A percentile compares a stretch with the other conserved stretches of the same genome.
Evolutionary conservation across 2,888 invertebrate species (phyloP).

Genomic region (Andrena dorsata): DNA sequence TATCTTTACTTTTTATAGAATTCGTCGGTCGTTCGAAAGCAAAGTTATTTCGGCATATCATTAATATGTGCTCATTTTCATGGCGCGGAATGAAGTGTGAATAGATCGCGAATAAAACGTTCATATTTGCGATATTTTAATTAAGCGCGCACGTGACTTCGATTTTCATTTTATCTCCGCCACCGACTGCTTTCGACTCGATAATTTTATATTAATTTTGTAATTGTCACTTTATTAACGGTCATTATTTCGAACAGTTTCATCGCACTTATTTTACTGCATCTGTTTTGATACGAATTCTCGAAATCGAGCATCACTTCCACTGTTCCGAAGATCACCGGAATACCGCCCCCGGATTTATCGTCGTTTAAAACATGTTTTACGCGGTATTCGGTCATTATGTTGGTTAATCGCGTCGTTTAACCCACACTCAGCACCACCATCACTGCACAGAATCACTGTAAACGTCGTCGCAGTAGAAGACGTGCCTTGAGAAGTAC

Average conservation of each 20-base stretch:
- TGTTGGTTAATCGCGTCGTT: conserved; percentile 24
- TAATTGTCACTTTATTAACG: conserved; percentile 34
- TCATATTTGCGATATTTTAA: conserved; percentile 42
- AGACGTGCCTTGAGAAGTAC: conserved; percentile 38
- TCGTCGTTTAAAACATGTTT: background rate
- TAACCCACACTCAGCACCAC: conserved; percentile 64
- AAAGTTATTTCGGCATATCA: background rate
- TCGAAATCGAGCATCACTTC: conserved; percentile 29
- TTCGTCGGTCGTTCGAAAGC: background rate
- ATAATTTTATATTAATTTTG: conserved; percentile 38
- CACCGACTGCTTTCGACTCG: conserved; percentile 26
- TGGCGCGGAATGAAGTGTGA: conserved; percentile 9
- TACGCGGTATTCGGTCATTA: background rate
- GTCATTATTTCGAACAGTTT: background rate
- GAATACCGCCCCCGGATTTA: background rate
- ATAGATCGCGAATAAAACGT: conserved; percentile 32
- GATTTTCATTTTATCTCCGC: conserved; percentile 44
- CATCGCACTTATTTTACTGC: conserved; percentile 16
- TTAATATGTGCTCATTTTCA: conserved; percentile 3
- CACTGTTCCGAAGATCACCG: conserved; percentile 22
- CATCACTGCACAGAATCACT: conserved; percentile 68
- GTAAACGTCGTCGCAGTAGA: conserved; percentile 60
- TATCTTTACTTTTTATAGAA: background rate
- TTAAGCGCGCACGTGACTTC: conserved; percentile 50
- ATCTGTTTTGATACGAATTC: background rate